Conservation (phyloP, 2,113 vertebrate species). For the human region DNA sequence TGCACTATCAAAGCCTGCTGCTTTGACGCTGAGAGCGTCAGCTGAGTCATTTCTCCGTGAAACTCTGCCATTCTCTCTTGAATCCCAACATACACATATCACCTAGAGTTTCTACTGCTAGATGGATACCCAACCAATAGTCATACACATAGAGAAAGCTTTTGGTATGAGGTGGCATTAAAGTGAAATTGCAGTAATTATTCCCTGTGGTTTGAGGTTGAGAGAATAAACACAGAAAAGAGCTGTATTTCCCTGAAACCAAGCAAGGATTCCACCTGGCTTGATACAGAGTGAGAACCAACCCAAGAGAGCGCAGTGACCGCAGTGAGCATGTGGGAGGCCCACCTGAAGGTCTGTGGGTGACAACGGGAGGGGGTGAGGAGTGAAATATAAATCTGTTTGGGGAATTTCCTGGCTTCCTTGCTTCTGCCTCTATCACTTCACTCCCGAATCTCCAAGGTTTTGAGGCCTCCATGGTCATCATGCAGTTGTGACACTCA, state of each 20-base stretch:
- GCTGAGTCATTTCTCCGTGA: background rate
- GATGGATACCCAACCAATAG: background rate
- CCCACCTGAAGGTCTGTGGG: background rate
- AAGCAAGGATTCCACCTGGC: background rate
- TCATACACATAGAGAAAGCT: background rate
- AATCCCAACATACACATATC: background rate
- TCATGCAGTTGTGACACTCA: background rate
- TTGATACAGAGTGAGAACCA: background rate
- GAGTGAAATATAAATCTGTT: background rate
- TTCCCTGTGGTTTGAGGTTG: background rate
- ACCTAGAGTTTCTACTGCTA: background rate
- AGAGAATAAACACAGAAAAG: background rate
- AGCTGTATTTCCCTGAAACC: background rate
- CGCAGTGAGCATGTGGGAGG: fast-evolving
- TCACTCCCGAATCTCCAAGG: background rate
- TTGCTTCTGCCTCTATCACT: background rate
- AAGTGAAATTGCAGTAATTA: background rate
- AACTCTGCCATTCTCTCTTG: background rate
- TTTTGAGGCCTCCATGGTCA: background rate
- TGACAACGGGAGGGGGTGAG: background rate
- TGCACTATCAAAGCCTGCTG: background rate
- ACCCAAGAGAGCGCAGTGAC: background rate
- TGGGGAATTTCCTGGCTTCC: background rate
- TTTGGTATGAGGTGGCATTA: background rate
- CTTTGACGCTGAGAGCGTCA: background rate